Percentiles rank a stretch among this genome's conserved stretches.
Conservation (phyloP, 2,797 vertebrate species). For the Delichon dasypus region DNA sequence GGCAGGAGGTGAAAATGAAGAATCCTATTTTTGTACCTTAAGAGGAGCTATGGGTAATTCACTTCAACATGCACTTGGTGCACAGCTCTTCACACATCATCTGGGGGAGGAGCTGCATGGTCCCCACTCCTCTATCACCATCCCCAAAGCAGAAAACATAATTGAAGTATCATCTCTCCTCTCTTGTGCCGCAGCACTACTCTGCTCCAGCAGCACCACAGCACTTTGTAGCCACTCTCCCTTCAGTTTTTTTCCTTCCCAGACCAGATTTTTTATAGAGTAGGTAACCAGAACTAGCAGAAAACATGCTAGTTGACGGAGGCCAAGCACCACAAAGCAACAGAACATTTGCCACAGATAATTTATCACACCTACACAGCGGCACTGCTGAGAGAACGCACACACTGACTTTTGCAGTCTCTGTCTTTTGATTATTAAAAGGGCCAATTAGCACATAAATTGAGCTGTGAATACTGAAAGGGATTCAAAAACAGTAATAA, state of each 20-base stretch:
- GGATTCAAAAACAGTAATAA: slow-evolving; percentile 56
- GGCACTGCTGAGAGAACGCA: background rate
- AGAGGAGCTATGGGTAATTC: background rate
- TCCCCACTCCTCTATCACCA: background rate
- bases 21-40: background rate
- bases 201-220: background rate
- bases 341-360: background rate
- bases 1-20: background rate
- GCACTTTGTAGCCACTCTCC: background rate
- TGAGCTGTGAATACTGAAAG: slow-evolving; percentile 57
- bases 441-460: slow-evolving; percentile 52
- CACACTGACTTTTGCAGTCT: background rate
- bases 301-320: background rate
- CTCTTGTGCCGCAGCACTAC: background rate
- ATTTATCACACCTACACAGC: background rate
- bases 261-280: background rate
- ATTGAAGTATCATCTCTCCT: background rate
- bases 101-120: background rate
- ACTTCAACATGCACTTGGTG: background rate
- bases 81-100: background rate
- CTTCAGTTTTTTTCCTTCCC: background rate
- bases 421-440: slow-evolving; percentile 49
- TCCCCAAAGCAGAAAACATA: background rate
- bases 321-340: background rate
- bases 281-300: background rate